Evolutionary conservation across 2,888 invertebrate genomes (phyloP).

Genomic region (Resseliella maxima): DNA sequence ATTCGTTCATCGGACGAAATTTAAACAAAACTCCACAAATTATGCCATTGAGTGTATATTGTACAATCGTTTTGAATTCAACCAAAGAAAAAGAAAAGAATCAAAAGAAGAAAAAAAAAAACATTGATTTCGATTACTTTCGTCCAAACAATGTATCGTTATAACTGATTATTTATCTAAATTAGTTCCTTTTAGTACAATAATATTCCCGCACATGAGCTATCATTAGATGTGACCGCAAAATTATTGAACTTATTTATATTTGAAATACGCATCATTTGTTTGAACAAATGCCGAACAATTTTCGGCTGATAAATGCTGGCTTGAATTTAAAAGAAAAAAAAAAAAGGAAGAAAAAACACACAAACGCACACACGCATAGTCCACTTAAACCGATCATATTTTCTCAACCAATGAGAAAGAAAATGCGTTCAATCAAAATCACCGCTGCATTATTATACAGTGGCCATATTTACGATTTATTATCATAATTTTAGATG

Average conservation of each 20-base stretch:
- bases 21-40: slow-evolving; percentile 9
- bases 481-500: not conserved
- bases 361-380: not conserved
- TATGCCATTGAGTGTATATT: not conserved
- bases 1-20: not conserved
- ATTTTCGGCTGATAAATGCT: slow-evolving; percentile 2
- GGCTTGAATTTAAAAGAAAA: no score
- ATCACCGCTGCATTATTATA: no score
- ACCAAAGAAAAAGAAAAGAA: no score
- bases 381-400: no score
- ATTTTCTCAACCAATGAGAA: no score
- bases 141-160: not conserved
- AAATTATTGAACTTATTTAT: slow-evolving; percentile 3
- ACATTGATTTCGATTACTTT: not conserved
- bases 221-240: slow-evolving; percentile 34
- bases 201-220: not conserved
- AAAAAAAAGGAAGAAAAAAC: not conserved
- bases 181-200: not conserved
- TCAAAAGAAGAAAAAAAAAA: not conserved
- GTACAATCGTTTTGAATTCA: no score
- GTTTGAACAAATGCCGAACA: slow-evolving; percentile 27
- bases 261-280: not conserved
- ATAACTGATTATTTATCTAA: slow-evolving; percentile 9
- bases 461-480: slow-evolving; percentile 17
- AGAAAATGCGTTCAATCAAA: not conserved